Percentiles rank a stretch among this genome's conserved stretches.
Conservation (phyloP, 30 jellyfish, hydroid and myxozoan genomes). For the Nemopilema nomurai region DNA sequence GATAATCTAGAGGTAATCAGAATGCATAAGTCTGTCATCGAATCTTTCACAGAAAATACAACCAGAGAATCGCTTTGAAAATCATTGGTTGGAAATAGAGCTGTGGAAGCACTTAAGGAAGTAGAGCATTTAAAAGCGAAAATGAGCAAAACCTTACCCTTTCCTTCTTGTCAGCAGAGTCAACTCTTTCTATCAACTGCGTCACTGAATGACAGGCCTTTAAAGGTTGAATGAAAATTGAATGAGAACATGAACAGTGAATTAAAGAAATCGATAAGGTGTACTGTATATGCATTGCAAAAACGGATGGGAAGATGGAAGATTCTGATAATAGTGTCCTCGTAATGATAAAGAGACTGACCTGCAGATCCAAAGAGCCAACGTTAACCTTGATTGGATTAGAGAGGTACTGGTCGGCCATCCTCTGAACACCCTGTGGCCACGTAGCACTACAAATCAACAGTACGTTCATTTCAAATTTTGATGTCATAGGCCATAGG, state of each 20-base stretch:
- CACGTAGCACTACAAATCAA: slow-evolving; percentile 87
- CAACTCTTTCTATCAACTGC: slow-evolving; percentile 76
- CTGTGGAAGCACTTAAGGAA: no score
- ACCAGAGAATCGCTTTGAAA: no score
- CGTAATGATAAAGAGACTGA: neutral
- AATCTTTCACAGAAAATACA: no score
- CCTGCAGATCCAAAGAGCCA: slow-evolving; percentile 94
- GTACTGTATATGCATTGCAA: no score
- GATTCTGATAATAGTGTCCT: no score
- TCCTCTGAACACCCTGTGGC: slow-evolving; percentile 97
- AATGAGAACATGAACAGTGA: neutral
- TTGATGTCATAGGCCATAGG: no score
- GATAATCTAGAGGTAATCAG: neutral
- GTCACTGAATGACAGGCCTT: slow-evolving; percentile 89
- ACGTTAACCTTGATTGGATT: slow-evolving; percentile 92
- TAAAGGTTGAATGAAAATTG: neutral
- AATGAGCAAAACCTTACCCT: slow-evolving; percentile 41
- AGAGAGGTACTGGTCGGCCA: slow-evolving; percentile 87
- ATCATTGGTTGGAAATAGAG: no score
- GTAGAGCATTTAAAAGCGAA: neutral
- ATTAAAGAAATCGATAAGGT: no score
- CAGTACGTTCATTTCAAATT: neutral
- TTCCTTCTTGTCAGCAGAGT: slow-evolving; percentile 73
- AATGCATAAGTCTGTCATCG: no score
- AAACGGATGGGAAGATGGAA: no score